Evolutionary conservation across 2,113 vertebrate species (phyloP), one percentile per base, ranked within the genome.

Genomic region (Dromas ardeola): DNA sequence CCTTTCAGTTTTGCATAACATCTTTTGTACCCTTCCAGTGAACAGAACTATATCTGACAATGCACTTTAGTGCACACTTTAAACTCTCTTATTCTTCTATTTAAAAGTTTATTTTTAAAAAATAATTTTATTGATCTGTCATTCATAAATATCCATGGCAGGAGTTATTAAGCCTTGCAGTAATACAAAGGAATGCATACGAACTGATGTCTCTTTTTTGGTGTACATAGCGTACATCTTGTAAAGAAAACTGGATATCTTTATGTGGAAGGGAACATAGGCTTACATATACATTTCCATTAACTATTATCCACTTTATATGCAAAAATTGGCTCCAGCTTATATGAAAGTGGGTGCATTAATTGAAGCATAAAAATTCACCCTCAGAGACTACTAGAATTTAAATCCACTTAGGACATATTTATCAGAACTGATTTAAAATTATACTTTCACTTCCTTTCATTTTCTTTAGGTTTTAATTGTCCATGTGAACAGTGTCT

Each of bases 381-480:
- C n/a, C 52, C 72, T 90, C 47, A 69, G 72, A 71, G 72, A 78
- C 34, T 81, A 65, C 23, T 72, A 79, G 55, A 97, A 76, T 83
- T 73, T 93, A 86, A 91, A 97, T 72, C 61, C 59, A 81, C 40
- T 93, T 93, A 88, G 4, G 6, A 71, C 34, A 58, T 72, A 88
- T 91, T 95, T 93, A 80, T 86, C 69, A 42, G 30, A 86, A 69
- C 45, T 56, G 43, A 81, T 85, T 88, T 90, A 56, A 91, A 90
- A 49, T 55, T 70, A 43, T 52, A 49, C 15, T 66, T 93, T 90
- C 36, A 58, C 15, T 70, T 92, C 40, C 26, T 88, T 95, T 93
- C 34, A 58, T n/a, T 86, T 95, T 93, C 55, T 91, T 86, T 85
- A 47, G 45, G 55, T 94, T 96, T 93, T 91, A 96, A 81, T 94